These are phyloP conservation scores for Pseudomugil tenellus DNA, from an alignment of 2,797 vertebrate genomes.

Conservation along the genomic window DNA sequence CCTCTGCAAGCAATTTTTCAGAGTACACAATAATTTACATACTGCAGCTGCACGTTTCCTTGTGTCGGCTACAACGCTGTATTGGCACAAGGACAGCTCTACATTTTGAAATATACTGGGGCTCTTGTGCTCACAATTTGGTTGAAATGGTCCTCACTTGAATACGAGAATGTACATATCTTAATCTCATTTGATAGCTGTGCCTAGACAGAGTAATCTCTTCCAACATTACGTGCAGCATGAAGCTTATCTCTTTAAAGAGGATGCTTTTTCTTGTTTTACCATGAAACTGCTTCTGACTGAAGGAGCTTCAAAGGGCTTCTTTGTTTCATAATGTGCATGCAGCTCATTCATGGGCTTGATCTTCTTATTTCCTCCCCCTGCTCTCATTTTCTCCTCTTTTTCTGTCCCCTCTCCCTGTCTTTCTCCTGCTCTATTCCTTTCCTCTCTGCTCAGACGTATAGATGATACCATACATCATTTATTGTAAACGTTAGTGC, in stretches of 20 bases:
- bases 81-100: conserved; percentile 51
- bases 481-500: conserved; percentile 75
- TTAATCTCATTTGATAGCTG: conserved; percentile 85
- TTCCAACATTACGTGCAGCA: conserved; percentile 81
- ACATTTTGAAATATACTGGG: conserved; percentile 57
- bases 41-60: conserved; percentile 71
- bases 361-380: conserved; percentile 78
- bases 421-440: conserved; percentile 28
- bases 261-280: conserved; percentile 85
- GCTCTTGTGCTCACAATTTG: conserved; percentile 65
- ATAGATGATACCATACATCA: conserved; percentile 59
- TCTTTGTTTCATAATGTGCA: conserved; percentile 87
- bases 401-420: conserved; percentile 46
- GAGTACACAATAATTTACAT: conserved; percentile 80
- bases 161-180: conserved; percentile 77
- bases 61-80: conserved; percentile 53
- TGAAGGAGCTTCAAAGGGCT: conserved; percentile 86
- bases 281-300: conserved; percentile 86
- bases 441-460: conserved; percentile 49
- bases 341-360: conserved; percentile 84
- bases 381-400: conserved; percentile 50
- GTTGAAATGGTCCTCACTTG: conserved; percentile 65
- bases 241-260: conserved; percentile 86
- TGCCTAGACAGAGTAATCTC: conserved; percentile 85
- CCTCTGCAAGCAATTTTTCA: conserved; percentile 76